Conservation (phyloP, 2,797 vertebrate genomes). For the Dallia pectoralis region DNA sequence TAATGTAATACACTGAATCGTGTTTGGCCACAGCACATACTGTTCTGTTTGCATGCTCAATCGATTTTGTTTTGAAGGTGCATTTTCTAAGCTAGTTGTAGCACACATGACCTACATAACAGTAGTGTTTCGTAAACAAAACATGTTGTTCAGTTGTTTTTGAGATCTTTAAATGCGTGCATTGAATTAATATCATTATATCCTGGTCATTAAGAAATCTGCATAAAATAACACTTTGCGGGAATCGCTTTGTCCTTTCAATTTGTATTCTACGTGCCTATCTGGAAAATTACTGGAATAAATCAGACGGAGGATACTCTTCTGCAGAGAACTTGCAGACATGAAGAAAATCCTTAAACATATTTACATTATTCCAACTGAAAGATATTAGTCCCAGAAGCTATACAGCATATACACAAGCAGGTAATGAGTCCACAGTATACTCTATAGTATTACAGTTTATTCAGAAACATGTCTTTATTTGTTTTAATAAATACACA, state of each 20-base stretch:
- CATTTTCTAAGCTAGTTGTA: not conserved
- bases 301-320: slow-evolving; percentile 37
- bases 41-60: not conserved
- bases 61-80: not conserved
- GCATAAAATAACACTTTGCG: slow-evolving; percentile 46
- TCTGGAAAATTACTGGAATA: slow-evolving; percentile 34
- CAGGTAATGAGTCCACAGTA: slow-evolving; percentile 29
- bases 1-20: not conserved
- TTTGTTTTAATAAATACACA: too few species aligned
- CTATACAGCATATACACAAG: slow-evolving; percentile 32
- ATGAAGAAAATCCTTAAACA: slow-evolving; percentile 43
- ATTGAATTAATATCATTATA: slow-evolving; percentile 42
- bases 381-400: slow-evolving; percentile 29
- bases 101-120: not conserved
- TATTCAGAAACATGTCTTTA: not conserved
- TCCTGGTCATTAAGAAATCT: slow-evolving; percentile 41
- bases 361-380: slow-evolving; percentile 22
- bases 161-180: slow-evolving; percentile 38
- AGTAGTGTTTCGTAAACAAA: slow-evolving; percentile 4
- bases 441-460: not conserved
- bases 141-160: slow-evolving; percentile 9
- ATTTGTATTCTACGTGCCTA: slow-evolving; percentile 42
- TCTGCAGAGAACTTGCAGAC: slow-evolving; percentile 32
- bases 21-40: not conserved
- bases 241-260: slow-evolving; percentile 30